phyloP scores from a whole-genome alignment of 1,140 invertebrate genomes.

The Bombus consobrinus region DNA sequence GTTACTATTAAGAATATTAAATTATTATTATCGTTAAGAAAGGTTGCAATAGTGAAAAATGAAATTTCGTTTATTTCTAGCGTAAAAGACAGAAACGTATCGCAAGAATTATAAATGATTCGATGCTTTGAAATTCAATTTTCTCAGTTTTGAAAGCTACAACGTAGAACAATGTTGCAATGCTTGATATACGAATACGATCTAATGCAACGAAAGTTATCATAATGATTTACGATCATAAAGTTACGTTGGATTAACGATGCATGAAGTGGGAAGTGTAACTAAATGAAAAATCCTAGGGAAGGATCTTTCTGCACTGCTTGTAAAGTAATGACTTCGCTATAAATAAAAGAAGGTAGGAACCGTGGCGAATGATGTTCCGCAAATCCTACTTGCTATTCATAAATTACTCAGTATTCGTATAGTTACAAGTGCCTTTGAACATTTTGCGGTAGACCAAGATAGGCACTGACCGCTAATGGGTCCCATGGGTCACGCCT shows the following conservation, averaged over 20 bases:
- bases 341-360: slow-evolving; percentile 28
- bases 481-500: slow-evolving; percentile 53
- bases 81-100: too few relatives aligned
- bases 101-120: too few relatives aligned
- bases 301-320: slow-evolving; percentile 8
- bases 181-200: background rate
- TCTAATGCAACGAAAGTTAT: background rate
- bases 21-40: too few relatives aligned
- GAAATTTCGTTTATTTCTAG: too few relatives aligned
- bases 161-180: background rate
- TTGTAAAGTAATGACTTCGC: slow-evolving; percentile 55
- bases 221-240: too few relatives aligned
- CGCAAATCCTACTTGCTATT: slow-evolving; percentile 46
- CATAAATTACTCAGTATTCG: slow-evolving; percentile 72
- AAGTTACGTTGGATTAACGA: background rate
- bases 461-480: slow-evolving; percentile 67
- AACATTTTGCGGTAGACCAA: slow-evolving; percentile 61
- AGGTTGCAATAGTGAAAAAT: too few relatives aligned
- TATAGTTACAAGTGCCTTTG: slow-evolving; percentile 50
- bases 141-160: background rate
- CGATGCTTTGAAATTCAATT: background rate
- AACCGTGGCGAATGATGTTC: slow-evolving; percentile 43
- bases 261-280: background rate
- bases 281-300: background rate
- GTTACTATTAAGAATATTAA: too few relatives aligned